A percentile compares a stretch with the other conserved stretches of the same genome.
These are phyloP conservation scores for Sturnus vulgaris DNA, from an alignment of 2,113 vertebrate species.

Conservation along the genomic window DNA sequence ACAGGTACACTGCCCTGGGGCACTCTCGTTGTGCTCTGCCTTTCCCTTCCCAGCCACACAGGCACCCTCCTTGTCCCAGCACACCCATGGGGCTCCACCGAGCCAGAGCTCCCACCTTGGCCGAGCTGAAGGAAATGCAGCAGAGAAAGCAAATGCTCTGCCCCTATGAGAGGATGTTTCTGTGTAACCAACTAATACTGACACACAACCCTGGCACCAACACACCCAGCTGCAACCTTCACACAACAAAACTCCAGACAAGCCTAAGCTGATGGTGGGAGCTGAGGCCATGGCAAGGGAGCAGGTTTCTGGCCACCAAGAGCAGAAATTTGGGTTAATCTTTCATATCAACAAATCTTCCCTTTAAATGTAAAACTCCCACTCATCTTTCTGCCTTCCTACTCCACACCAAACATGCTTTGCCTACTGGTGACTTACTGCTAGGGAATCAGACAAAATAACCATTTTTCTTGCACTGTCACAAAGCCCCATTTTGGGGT, in stretches of 20 bases:
- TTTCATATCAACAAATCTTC: background rate
- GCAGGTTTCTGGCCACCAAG: background rate
- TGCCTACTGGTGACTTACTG: background rate
- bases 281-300: background rate
- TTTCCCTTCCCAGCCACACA: background rate
- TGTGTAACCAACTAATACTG: background rate
- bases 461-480: background rate
- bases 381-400: background rate
- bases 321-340: background rate
- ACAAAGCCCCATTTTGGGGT: background rate
- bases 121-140: background rate
- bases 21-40: fast-evolving
- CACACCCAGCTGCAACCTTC: fast-evolving
- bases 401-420: background rate
- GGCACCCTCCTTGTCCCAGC: background rate
- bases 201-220: background rate
- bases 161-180: background rate
- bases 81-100: background rate
- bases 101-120: background rate
- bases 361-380: background rate
- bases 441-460: background rate
- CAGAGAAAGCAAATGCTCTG: background rate
- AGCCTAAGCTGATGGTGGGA: background rate
- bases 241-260: background rate
- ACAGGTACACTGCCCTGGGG: fast-evolving